Base-by-base conservation (phyloP, 2,888 invertebrate genomes). In the Lamellibrachia columna region DNA sequence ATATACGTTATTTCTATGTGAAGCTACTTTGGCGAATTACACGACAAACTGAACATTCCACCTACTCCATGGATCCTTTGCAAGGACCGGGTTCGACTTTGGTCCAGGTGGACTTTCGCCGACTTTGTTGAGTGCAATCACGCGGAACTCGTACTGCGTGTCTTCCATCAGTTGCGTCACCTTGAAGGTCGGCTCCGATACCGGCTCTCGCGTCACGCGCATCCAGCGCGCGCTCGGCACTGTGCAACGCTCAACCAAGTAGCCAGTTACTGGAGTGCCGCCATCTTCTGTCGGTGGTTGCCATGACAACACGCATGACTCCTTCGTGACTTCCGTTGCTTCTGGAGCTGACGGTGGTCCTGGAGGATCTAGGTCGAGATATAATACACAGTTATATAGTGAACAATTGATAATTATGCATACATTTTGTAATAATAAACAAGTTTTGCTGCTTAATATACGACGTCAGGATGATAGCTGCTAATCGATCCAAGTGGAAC, bases 291-390 rank as follows among this genome's bases (percentile, higher is more conserved):
- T 92, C 15, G 93, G 93, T 53, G 90, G 90, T 60, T 58, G 22
- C 93, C 93, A 93, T 92, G 92, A 91, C 93, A 93, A 75, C 75
- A 75, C 11, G 75, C 75, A 75, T 75, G 75, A 75, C 75, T 93
- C 93, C 91, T 91, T 90, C 40, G 98, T 98, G 90, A 98, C 97
- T 95, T 98, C 98, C 52, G 97, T 97, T 11, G 98, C 97, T 94
- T 97, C 97, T 90, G 99, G 97, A 60, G 95, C 95, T 22, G 95
- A 95, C 90, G 94, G 94, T 90, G 96, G 95, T 4, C 95, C 95
- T 60, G 95, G 94, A 92, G 95, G 97, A 97, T 96, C 98, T 93
- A 91, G 9, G 40, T 4, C 22, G 75, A 75, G 75, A 75, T 22
- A 75, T 55, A 55, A n/a, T 75, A 22, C 22, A 75, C 22, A 75